Base-by-base conservation (phyloP, 2,888 invertebrate species). In the Teleiodes luculella region DNA sequence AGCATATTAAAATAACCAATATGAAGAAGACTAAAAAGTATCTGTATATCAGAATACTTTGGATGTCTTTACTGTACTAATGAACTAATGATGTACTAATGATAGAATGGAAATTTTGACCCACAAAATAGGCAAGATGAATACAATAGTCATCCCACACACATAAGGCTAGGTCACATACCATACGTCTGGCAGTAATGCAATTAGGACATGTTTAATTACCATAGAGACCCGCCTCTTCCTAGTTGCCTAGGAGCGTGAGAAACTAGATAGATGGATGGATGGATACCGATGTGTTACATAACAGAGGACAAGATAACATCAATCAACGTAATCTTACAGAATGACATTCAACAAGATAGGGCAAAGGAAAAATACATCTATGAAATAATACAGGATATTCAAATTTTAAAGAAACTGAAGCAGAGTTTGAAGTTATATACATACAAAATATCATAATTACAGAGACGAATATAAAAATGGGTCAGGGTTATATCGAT, bases 171-270 rank as follows among this genome's bases (percentile, higher is more conserved):
- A 35, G 24, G 39, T 45, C 52, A 56, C 55, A 52, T 56, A 53
- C 53, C 55, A 53, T 54, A 56, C 54, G 57, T 57, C 53, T 58
- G 54, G 53, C 24, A 13, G 28, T 43, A 43, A 43, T 64, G 60
- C 65, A 76, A 76, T 77, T 76, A 76, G 65, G 56, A 56, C 64
- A 58, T 61, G 58, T 67, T 70, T 76, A 77, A 73, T 75, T 70
- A 67, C 64, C 66, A 67, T 72, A 67, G 69, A 67, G 64, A 57
- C 24, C 43, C 43, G 43, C 43, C 28, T 28, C 24, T 43, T 43
- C 43, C 43, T 43, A 43, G 43, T 43, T n/a, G 4, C 39, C 24
- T 24, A 33, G 10, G 8, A 8, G 8, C 33, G 33, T 33, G 33
- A 33, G 33, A 33, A 33, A 3, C 2, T 33, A 5, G 33, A 11